Evolutionary conservation across 2,888 invertebrate species (phyloP).

Genomic region (Chrysotoxum bicinctum): DNA sequence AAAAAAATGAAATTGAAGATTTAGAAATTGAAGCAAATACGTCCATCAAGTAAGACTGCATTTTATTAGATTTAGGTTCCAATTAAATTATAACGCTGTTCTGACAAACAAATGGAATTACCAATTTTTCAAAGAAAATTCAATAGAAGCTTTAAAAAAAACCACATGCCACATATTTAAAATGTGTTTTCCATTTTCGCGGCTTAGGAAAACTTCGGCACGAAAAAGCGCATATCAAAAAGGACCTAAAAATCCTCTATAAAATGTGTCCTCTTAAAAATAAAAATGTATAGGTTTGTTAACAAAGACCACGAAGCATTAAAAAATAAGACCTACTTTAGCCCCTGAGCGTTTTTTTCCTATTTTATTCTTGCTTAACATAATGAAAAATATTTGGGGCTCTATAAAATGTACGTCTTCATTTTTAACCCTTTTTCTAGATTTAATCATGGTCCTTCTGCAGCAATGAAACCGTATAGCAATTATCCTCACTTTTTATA

Average conservation of each 20-base stretch:
- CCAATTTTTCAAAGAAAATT: background rate
- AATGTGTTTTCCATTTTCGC: background rate
- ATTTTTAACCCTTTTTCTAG: constrained; percentile 54
- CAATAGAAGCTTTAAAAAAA: background rate
- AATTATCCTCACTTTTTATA: constrained; percentile 52
- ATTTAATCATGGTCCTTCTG: constrained; percentile 48
- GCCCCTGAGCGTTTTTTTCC: background rate
- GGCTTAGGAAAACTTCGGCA: background rate
- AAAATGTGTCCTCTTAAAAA: constrained; percentile 2
- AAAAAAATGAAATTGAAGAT: no score
- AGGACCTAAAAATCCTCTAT: background rate
- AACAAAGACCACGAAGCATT: constrained; percentile 24
- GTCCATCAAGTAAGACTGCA: no score
- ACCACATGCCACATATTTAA: background rate
- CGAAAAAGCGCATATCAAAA: background rate
- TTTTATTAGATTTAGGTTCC: no score
- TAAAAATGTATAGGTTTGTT: background rate
- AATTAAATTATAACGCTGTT: no score
- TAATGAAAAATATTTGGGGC: constrained; percentile 53
- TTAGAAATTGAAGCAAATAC: no score
- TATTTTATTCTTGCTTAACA: constrained; percentile 1
- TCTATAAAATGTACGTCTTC: constrained; percentile 58
- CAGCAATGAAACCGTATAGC: constrained; percentile 42
- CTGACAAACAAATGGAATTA: background rate
- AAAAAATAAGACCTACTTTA: background rate